Base-by-base conservation (phyloP, 2,113 vertebrate genomes). In the Anhinga anhinga region DNA sequence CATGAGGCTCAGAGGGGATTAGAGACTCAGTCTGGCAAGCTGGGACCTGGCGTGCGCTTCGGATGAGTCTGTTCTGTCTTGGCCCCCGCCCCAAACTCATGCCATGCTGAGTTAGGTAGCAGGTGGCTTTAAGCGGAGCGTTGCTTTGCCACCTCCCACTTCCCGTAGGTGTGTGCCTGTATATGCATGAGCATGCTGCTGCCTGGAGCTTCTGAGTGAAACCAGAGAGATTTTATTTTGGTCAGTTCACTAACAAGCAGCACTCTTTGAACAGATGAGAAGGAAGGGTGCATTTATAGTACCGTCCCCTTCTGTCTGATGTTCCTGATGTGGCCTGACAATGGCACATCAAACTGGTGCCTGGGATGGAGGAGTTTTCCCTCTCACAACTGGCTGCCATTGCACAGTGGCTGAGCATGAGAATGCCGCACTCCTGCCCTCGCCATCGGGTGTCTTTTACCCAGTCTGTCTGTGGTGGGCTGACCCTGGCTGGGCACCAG, bases 181-280 rank as follows among this genome's bases (percentile, higher is more conserved):
- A 1, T 16, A 1, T 3, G 32, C 8, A 5, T 1, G 44, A 30
- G 52, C 13, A 0, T 6, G 30, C 27, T 20, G 47, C 61, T 69
- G 45, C 58, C 42, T 8, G 65, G 26, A 8, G 47, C 29, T 2
- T 27, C 47, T 4, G 40, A 10, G 40, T 4, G 47, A 18, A 61
- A 18, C 8, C 2, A 1, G 29, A 15, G 45, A 22, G 40, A 4
- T 13, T 26, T 67, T n/a, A 47, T 53, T 69, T n/a, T 2, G 2
- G 21, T 49, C 53, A 8, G 34, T 59, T 86, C 61, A 10, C 25
- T 9, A 40, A 15, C 58, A 50, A 50, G 20, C 2, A 3, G n/a
- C 18, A 9, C 18, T 45, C 13, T 30, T 12, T 18, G 70, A 49
- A 9, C 61, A 55, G 53, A 29, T 7, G 40, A 40, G 32, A 10